A percentile compares a stretch with the other conserved stretches of the same genome.
phyloP scores from a whole-genome alignment of 2,113 vertebrate species.

The Euleptes europaea region DNA sequence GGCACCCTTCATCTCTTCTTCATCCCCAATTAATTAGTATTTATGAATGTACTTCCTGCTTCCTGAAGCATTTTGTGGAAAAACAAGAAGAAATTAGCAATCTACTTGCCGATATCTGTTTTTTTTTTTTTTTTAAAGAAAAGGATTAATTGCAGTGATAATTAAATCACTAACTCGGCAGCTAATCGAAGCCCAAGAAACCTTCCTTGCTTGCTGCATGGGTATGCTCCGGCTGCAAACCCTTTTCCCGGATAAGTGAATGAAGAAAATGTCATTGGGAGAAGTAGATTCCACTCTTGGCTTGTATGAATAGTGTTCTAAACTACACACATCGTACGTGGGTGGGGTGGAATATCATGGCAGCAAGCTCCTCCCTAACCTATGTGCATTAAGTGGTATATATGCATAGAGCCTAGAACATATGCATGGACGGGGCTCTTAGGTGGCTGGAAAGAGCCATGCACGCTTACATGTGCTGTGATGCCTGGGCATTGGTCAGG shows the following conservation, averaged over 20 bases:
- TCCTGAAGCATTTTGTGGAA: neutral
- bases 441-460: no score
- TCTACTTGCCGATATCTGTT: neutral
- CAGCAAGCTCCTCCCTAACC: no score
- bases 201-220: neutral
- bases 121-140: no score
- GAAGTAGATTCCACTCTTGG: neutral
- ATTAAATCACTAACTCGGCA: constrained; percentile 26
- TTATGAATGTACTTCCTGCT: constrained; percentile 3
- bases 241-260: neutral
- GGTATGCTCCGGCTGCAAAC: neutral
- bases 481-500: no score
- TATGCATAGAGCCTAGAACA: no score
- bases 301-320: neutral
- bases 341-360: no score
- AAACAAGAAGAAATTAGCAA: constrained; percentile 11
- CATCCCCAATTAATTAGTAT: neutral
- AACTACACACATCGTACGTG: no score
- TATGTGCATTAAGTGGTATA: no score
- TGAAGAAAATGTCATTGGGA: neutral
- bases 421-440: no score
- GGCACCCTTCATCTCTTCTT: neutral
- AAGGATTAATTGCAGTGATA: constrained; percentile 10
- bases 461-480: no score
- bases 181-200: constrained; percentile 24